These are phyloP conservation scores for Sitta carolinensis DNA, from an alignment of 2,797 vertebrate genomes.

Conservation along the genomic window DNA sequence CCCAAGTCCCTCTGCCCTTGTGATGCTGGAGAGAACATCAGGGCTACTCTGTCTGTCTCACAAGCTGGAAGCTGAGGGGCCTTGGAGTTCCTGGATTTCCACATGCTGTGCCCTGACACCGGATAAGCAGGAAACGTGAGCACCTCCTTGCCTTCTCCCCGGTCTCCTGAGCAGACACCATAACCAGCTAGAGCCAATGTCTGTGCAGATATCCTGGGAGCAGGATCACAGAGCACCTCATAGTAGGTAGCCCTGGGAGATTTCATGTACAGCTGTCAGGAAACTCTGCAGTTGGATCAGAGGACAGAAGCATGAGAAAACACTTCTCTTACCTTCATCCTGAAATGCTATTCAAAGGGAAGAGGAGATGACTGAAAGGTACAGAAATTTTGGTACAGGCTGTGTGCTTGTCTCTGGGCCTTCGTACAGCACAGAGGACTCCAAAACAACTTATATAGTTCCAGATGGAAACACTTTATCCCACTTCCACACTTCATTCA, in stretches of 20 bases:
- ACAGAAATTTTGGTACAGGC: neutral
- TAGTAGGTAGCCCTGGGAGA: neutral
- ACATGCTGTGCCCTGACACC: neutral
- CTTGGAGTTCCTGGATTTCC: neutral
- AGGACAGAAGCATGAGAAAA: neutral
- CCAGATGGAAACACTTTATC: neutral
- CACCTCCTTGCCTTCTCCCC: neutral
- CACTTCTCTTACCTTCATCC: neutral
- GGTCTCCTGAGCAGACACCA: neutral
- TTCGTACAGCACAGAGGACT: neutral
- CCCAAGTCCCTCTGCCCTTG: neutral
- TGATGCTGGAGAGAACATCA: neutral
- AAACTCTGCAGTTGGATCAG: neutral
- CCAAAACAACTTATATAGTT: neutral
- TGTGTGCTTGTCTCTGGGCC: neutral
- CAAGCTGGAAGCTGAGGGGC: neutral
- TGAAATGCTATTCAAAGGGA: neutral
- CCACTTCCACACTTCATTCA: neutral
- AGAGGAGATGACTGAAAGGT: neutral
- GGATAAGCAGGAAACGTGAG: accelerated
- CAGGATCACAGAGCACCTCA: neutral
- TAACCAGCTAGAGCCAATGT: neutral
- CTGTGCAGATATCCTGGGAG: neutral
- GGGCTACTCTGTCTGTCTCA: neutral
- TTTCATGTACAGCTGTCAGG: neutral